Conservation (phyloP, 2,888 invertebrate genomes). For the Cantharis flavilabris region DNA sequence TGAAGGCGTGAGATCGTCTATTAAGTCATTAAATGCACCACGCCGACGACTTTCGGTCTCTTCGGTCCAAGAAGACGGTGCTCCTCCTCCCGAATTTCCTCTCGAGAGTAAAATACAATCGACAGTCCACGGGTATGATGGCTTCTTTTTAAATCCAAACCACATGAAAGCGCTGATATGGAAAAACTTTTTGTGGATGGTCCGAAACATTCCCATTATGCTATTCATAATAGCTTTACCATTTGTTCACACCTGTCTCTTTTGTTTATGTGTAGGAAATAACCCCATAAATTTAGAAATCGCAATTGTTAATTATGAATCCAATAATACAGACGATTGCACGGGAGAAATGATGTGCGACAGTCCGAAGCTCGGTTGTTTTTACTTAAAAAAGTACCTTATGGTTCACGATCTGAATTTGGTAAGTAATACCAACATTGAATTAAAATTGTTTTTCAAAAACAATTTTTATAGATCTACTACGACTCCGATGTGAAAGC, state of each 20-base stretch:
- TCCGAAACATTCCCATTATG: constrained; percentile 82
- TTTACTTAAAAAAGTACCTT: constrained; percentile 71
- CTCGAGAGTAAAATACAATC: constrained; percentile 66
- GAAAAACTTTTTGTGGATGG: constrained; percentile 88
- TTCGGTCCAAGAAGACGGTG: background rate
- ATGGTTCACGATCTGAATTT: constrained; percentile 68
- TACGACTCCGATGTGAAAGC: constrained; percentile 63
- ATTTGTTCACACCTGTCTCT: constrained; percentile 82
- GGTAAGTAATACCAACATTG: constrained; percentile 74
- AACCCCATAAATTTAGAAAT: constrained; percentile 77
- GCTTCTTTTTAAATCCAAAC: constrained; percentile 24
- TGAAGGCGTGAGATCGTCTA: constrained; percentile 51
- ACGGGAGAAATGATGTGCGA: constrained; percentile 77
- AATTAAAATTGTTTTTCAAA: constrained; percentile 70
- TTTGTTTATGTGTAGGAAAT: constrained; percentile 86
- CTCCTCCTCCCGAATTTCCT: constrained; percentile 66
- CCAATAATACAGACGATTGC: constrained; percentile 49
- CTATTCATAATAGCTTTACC: constrained; percentile 85
- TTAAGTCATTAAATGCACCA: background rate
- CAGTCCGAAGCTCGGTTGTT: constrained; percentile 72
- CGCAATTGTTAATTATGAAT: constrained; percentile 82
- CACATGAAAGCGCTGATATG: constrained; percentile 79
- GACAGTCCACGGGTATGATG: constrained; percentile 60
- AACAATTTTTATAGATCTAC: constrained; percentile 53
- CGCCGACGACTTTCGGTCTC: constrained; percentile 29